These are phyloP conservation scores for Lycodopsis pacificus DNA, from an alignment of 2,797 vertebrate genomes.

Conservation along the genomic window DNA sequence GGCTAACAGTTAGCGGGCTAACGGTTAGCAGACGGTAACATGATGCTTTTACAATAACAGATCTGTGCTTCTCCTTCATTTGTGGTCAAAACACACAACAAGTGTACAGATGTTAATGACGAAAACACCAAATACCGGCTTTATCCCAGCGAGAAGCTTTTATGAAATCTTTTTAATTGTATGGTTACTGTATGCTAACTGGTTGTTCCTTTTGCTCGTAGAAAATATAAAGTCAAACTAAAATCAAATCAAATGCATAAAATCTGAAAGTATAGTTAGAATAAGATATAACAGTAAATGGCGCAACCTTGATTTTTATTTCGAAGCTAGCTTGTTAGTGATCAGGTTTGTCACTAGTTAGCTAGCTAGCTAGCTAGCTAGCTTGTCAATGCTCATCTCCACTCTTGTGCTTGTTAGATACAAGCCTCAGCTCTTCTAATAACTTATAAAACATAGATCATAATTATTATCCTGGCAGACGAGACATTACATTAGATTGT, in stretches of 20 bases:
- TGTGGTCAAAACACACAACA: constrained; percentile 54
- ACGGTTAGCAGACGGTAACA: constrained; percentile 10
- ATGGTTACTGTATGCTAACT: not conserved
- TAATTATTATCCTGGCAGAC: not conserved
- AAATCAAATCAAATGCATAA: not conserved
- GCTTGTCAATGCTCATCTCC: not conserved
- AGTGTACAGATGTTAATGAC: not conserved
- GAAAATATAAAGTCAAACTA: not conserved
- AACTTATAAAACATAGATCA: not conserved
- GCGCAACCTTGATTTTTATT: not conserved
- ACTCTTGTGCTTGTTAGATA: not conserved
- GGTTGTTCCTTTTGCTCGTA: not conserved
- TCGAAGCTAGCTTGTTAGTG: not conserved
- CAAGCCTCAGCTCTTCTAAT: not conserved
- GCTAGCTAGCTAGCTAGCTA: not conserved
- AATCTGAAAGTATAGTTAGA: not conserved
- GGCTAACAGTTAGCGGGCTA: constrained; percentile 35
- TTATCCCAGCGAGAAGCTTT: constrained; percentile 31
- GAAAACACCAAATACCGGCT: constrained; percentile 7
- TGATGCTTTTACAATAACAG: constrained; percentile 29
- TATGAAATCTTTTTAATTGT: not conserved
- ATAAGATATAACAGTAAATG: not conserved
- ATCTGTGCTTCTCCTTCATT: constrained; percentile 52
- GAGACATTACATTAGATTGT: not conserved
- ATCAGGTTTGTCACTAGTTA: not conserved